These are phyloP conservation scores for Erinaceus europaeus DNA, from an alignment of 2,113 vertebrate genomes.

Conservation along the genomic window DNA sequence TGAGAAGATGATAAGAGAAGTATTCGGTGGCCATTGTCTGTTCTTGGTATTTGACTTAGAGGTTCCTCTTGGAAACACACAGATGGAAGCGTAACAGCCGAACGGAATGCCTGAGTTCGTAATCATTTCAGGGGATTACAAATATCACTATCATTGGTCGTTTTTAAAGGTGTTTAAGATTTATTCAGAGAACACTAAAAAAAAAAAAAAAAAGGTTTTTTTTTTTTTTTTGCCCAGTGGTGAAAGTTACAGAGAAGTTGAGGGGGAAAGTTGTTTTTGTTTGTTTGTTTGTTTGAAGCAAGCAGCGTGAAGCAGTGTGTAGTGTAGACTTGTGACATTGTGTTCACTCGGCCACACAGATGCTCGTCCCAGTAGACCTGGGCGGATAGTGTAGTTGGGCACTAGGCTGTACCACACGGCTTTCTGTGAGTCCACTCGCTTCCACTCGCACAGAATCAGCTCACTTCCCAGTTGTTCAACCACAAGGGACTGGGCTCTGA, in stretches of 20 bases:
- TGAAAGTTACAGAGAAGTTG: neutral
- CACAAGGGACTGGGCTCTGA: too few relatives aligned
- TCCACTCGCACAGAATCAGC: too few relatives aligned
- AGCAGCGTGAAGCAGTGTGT: neutral
- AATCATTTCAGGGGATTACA: neutral
- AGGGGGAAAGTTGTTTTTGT: neutral
- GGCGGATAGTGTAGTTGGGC: too few relatives aligned
- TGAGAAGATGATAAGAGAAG: neutral
- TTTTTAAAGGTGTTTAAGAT: neutral
- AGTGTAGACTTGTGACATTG: neutral
- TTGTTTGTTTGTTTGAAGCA: too few relatives aligned
- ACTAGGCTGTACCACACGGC: too few relatives aligned
- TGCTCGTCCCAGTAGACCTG: too few relatives aligned
- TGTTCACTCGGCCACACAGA: too few relatives aligned
- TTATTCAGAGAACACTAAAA: conserved; percentile 36
- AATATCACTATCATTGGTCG: neutral
- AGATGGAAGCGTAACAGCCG: conserved; percentile 42
- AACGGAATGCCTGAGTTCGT: conserved; percentile 18
- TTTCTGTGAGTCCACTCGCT: too few relatives aligned
- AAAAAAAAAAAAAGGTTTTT: neutral
- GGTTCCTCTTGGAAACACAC: conserved; percentile 51
- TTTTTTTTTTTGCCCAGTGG: neutral
- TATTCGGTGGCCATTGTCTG: neutral
- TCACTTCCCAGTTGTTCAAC: too few relatives aligned
- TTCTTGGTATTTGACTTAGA: conserved; percentile 31